Evolutionary conservation across 2,888 invertebrate species (phyloP).

Genomic region (Hemicrepidius hirtus): DNA sequence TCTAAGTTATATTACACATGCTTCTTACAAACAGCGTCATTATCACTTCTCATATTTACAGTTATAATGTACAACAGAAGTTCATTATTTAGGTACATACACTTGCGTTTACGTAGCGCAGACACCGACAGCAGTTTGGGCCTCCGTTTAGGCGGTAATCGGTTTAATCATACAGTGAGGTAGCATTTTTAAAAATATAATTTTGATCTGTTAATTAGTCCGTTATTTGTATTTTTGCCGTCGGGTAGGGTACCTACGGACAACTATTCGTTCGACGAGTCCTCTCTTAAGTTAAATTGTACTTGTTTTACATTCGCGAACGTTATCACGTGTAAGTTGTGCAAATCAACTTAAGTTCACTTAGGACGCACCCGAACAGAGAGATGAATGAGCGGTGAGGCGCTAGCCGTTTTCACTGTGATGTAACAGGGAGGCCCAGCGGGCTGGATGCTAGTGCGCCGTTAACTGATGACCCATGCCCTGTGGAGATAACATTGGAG

Average conservation of each 20-base stretch:
- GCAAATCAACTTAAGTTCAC: conserved; percentile 37
- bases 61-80: conserved; percentile 56
- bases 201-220: conserved; percentile 51
- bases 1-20: conserved; percentile 68
- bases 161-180: conserved; percentile 57
- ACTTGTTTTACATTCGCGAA: conserved; percentile 41
- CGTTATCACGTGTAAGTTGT: conserved; percentile 47
- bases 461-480: conserved; percentile 85
- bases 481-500: conserved; percentile 90
- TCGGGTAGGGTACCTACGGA: conserved; percentile 28
- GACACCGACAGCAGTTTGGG: conserved; percentile 54
- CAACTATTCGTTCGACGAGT: conserved; percentile 37
- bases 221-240: conserved; percentile 46
- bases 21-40: conserved; percentile 63
- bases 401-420: conserved; percentile 72
- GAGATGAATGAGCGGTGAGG: conserved; percentile 56
- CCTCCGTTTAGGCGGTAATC: conserved; percentile 53
- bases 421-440: conserved; percentile 80
- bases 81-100: conserved; percentile 60
- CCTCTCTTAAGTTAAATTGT: conserved; percentile 39
- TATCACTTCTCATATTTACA: conserved; percentile 68
- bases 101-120: conserved; percentile 59
- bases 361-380: conserved; percentile 50
- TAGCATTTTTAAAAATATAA: conserved; percentile 58
- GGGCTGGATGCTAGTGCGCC: conserved; percentile 90